Percentiles rank a stretch among this genome's conserved stretches.
phyloP scores from a whole-genome alignment of 2,797 vertebrate species.

The Sylvia borin region DNA sequence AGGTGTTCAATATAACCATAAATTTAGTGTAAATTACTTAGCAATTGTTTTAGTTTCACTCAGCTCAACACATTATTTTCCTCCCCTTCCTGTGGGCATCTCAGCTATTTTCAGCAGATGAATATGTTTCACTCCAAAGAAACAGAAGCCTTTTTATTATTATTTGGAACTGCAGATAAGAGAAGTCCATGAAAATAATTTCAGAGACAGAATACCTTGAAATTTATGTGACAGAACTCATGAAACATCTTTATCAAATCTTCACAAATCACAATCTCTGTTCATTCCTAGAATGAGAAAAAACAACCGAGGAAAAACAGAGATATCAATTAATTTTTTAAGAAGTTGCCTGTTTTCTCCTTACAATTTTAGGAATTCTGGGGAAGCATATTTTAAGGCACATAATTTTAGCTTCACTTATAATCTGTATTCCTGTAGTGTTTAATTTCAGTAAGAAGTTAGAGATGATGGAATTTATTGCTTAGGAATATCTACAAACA shows the following conservation, averaged over 20 bases:
- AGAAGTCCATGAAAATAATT: not conserved
- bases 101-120: slow-evolving; percentile 4
- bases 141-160: not conserved
- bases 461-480: not conserved
- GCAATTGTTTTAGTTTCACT: slow-evolving; percentile 10
- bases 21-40: slow-evolving; percentile 20
- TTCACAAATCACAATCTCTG: not conserved
- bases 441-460: not conserved
- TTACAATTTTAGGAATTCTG: not conserved
- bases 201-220: not conserved
- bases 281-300: not conserved
- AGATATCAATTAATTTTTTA: not conserved
- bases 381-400: not conserved
- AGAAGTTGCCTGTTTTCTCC: not conserved
- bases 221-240: slow-evolving; percentile 13
- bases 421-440: not conserved
- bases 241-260: not conserved
- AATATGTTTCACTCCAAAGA: not conserved
- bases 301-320: not conserved
- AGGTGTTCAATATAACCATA: not conserved
- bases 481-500: not conserved
- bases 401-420: not conserved
- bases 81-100: not conserved
- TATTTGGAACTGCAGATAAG: not conserved
- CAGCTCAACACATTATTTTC: not conserved